Conservation (phyloP, 2,888 invertebrate species). For the Leptogaster cylindrica region DNA sequence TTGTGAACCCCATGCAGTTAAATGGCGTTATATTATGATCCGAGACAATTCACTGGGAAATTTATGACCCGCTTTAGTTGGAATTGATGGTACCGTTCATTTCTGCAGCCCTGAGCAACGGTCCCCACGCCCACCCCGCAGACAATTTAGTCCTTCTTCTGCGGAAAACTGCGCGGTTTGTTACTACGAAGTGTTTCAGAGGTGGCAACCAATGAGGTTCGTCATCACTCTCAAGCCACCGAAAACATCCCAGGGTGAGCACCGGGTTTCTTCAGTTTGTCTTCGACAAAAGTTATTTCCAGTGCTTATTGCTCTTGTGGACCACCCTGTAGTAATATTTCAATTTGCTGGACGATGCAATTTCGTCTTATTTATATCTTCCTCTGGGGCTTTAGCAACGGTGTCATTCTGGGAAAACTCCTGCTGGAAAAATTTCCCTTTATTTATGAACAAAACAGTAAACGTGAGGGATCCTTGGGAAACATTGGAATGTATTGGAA, state of each 20-base stretch:
- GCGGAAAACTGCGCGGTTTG: neutral
- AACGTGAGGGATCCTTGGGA: no score
- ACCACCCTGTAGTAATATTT: constrained; percentile 42
- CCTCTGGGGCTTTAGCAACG: constrained; percentile 20
- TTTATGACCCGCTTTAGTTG: constrained; percentile 43
- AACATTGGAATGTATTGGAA: constrained; percentile 31
- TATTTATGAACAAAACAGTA: no score
- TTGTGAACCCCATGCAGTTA: constrained; percentile 54
- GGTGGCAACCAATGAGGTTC: no score
- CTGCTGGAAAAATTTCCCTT: no score
- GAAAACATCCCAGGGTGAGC: neutral
- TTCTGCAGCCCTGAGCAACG: constrained; percentile 18
- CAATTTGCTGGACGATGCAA: constrained; percentile 44
- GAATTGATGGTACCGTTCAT: constrained; percentile 40
- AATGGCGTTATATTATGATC: constrained; percentile 53
- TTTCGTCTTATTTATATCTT: constrained; percentile 45
- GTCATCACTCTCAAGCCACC: neutral
- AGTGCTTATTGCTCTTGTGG: constrained; percentile 12
- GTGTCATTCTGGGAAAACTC: constrained; percentile 2
- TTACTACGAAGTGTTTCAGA: neutral
- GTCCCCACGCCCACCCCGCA: neutral
- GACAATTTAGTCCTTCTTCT: constrained; percentile 13
- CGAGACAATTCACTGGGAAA: constrained; percentile 46
- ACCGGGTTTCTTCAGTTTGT: constrained; percentile 24
- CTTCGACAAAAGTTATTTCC: constrained; percentile 26